phyloP scores from a whole-genome alignment of 2,888 invertebrate species.

The Drosophila niveifrons region DNA sequence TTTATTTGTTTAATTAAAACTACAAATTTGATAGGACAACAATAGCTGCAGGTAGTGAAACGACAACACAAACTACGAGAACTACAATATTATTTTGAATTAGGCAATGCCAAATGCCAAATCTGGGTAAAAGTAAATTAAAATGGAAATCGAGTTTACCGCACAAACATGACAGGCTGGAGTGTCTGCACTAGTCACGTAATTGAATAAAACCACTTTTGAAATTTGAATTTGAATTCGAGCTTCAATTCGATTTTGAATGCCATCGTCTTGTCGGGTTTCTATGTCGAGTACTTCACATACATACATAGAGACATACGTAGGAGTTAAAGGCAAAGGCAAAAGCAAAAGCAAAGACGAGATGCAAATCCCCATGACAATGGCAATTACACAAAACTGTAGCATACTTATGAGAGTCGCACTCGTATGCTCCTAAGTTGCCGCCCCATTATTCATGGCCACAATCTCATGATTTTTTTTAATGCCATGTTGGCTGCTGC shows the following conservation, averaged over 20 bases:
- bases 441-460: constrained; percentile 47
- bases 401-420: constrained; percentile 50
- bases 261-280: not conserved
- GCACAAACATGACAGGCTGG: constrained; percentile 31
- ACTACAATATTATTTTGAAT: constrained; percentile 43
- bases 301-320: too few species aligned
- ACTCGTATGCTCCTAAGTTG: constrained; percentile 17
- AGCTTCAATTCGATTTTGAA: not conserved
- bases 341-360: not conserved
- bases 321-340: not conserved
- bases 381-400: constrained; percentile 48
- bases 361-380: constrained; percentile 23
- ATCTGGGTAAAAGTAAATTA: constrained; percentile 51
- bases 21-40: constrained; percentile 43
- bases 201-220: constrained; percentile 70
- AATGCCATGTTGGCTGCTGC: not conserved
- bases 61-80: constrained; percentile 5
- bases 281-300: not conserved
- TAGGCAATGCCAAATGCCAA: constrained; percentile 59
- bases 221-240: constrained; percentile 53
- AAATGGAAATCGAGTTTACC: constrained; percentile 58
- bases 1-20: constrained; percentile 66
- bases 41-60: constrained; percentile 44
- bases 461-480: constrained; percentile 38
- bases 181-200: constrained; percentile 65